A percentile compares a stretch with the other conserved stretches of the same genome.
Evolutionary conservation across 2,113 vertebrate genomes (phyloP).

Genomic region (Nipponia nippon): DNA sequence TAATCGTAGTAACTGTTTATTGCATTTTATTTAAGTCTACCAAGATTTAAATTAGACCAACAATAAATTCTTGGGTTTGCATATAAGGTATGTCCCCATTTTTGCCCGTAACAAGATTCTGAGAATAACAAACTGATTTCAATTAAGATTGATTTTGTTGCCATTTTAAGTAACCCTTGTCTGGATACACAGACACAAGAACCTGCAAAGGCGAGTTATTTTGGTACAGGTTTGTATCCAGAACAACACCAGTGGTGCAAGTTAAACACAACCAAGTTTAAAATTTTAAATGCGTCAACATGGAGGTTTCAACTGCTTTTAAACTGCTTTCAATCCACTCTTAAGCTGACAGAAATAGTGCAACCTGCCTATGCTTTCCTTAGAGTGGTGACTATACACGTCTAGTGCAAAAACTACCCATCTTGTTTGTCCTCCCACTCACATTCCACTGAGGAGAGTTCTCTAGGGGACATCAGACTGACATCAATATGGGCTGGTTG

Average conservation of each 20-base stretch:
- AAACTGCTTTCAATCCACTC: neutral
- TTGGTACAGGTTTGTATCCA: neutral
- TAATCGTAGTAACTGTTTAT: neutral
- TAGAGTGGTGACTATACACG: neutral
- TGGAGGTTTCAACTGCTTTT: neutral
- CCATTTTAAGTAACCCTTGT: neutral
- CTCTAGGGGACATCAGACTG: neutral
- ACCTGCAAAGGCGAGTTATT: neutral
- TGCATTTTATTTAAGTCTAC: neutral
- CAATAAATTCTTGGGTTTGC: neutral
- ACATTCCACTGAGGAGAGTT: neutral
- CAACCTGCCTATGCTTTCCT: neutral
- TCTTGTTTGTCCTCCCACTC: neutral
- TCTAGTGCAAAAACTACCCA: neutral
- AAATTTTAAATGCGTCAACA: neutral
- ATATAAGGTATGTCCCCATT: neutral
- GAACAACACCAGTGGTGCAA: neutral
- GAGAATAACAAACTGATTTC: neutral
- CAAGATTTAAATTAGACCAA: neutral
- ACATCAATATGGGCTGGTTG: fast-evolving
- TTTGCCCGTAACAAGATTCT: neutral
- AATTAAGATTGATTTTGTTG: neutral
- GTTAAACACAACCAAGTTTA: neutral
- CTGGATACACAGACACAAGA: neutral
- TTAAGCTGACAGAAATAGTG: neutral